Evolutionary conservation across 2,797 vertebrate genomes (phyloP).

Genomic region (Phyllotis vaccarum): DNA sequence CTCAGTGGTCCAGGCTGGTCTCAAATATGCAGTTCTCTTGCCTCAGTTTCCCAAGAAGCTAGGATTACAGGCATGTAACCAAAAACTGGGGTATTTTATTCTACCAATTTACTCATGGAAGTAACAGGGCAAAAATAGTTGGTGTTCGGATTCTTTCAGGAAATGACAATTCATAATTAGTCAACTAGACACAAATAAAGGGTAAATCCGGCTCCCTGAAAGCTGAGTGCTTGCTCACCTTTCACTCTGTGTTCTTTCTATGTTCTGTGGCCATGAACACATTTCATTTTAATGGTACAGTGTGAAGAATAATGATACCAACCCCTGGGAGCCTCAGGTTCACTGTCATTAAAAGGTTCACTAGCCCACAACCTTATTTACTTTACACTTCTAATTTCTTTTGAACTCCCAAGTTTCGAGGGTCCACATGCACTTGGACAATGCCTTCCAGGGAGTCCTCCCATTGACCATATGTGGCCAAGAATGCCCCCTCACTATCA

Average conservation of each 20-base stretch:
- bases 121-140: neutral
- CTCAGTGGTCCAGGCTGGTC: neutral
- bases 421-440: neutral
- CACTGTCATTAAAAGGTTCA: slow-evolving; percentile 12
- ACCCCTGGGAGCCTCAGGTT: neutral
- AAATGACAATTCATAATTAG: neutral
- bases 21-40: neutral
- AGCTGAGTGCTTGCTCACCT: neutral
- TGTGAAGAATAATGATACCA: neutral
- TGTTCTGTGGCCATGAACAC: neutral
- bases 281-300: neutral
- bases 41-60: neutral
- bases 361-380: neutral
- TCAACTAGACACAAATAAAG: neutral
- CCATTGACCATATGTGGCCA: neutral
- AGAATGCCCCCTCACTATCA: neutral
- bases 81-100: neutral
- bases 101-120: neutral
- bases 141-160: slow-evolving; percentile 9
- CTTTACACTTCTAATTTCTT: slow-evolving; percentile 24
- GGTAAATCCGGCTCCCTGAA: neutral
- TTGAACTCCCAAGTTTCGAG: neutral
- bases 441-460: neutral
- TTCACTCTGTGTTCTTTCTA: neutral
- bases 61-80: neutral